Percentiles rank a stretch among this genome's conserved stretches.
phyloP scores from a whole-genome alignment of 2,113 vertebrate genomes.

The Pangasianodon hypophthalmus region DNA sequence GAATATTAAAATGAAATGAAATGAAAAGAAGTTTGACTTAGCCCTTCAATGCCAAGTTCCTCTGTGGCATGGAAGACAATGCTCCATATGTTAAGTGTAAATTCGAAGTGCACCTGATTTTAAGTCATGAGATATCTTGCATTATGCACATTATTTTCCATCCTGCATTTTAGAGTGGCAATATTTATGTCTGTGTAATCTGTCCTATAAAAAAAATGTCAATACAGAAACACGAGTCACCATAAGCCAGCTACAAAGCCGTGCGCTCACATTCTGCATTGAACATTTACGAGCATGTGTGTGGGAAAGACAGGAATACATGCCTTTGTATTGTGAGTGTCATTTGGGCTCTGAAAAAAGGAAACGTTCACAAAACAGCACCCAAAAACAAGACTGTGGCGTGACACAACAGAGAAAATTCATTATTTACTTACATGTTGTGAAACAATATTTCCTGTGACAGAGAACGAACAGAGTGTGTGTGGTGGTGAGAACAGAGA shows the following conservation, averaged over 20 bases:
- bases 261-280: background rate
- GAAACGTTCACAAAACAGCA: background rate
- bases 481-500: conserved; percentile 47
- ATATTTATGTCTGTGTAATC: background rate
- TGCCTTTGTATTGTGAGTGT: background rate
- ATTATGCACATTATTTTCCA: background rate
- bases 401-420: conserved; percentile 71
- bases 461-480: conserved; percentile 76
- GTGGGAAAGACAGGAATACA: background rate
- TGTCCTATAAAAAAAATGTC: background rate
- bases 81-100: background rate
- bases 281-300: background rate
- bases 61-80: background rate
- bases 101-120: background rate
- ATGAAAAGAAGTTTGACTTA: background rate
- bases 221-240: background rate
- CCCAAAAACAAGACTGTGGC: conserved; percentile 43
- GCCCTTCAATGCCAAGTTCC: background rate
- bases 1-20: background rate
- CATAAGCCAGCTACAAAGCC: background rate
- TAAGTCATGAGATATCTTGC: background rate
- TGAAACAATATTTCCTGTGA: conserved; percentile 72
- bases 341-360: background rate
- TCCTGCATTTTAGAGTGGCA: background rate
- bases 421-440: conserved; percentile 74